Conservation (phyloP, 2,888 invertebrate genomes). For the Platycheirus albimanus region DNA sequence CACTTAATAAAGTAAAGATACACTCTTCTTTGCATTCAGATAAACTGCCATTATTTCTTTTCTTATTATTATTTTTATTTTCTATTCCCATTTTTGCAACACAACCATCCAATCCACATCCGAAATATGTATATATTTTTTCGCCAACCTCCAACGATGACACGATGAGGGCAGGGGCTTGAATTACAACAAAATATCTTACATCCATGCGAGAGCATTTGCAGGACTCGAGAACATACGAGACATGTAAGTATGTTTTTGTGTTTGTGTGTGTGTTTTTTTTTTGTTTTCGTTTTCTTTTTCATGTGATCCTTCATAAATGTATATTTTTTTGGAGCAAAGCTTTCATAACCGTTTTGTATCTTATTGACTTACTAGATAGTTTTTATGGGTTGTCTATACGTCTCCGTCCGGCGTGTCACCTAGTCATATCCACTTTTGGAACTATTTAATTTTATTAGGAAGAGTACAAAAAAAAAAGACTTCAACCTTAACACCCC, state of each 20-base stretch:
- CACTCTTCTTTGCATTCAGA: conserved; percentile 30
- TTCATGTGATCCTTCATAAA: conserved; percentile 77
- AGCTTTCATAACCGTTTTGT: conserved; percentile 33
- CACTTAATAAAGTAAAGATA: conserved; percentile 53
- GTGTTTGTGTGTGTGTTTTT: too few relatives aligned
- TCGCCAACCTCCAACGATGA: conserved; percentile 4
- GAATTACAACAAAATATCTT: conserved; percentile 82
- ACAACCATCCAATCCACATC: too few relatives aligned
- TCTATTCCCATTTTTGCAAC: conserved; percentile 16
- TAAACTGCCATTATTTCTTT: conserved; percentile 51
- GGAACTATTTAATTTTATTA: conserved; percentile 27
- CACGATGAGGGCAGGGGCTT: conserved; percentile 78
- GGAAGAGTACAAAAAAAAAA: neutral
- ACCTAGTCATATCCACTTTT: conserved; percentile 14
- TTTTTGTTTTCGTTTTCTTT: too few relatives aligned
- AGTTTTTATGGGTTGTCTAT: conserved; percentile 64
- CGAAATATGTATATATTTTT: conserved; percentile 29
- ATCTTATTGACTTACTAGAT: conserved; percentile 65
- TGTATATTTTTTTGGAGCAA: conserved; percentile 36
- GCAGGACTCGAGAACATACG: conserved; percentile 81
- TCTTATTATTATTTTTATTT: conserved; percentile 19
- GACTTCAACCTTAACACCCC: conserved; percentile 13
- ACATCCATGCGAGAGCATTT: conserved; percentile 83
- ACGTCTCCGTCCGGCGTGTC: neutral
- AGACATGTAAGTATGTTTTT: conserved; percentile 83